A percentile compares a stretch with the other conserved stretches of the same genome.
These are phyloP conservation scores for Palaemon carinicauda DNA, from an alignment of 1,140 invertebrate genomes.

Conservation along the genomic window DNA sequence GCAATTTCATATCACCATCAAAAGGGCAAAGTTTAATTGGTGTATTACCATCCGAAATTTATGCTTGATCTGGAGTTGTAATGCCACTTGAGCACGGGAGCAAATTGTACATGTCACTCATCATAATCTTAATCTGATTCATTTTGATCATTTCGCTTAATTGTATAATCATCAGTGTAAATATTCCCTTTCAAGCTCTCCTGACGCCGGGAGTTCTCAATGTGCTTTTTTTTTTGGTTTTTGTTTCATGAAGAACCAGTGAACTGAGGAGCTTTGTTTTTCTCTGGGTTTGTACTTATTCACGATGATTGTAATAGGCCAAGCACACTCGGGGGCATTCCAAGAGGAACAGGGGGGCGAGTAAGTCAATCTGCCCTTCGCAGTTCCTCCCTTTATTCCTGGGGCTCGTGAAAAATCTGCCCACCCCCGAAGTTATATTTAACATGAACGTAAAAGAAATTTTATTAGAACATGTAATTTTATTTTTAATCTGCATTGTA, in stretches of 20 bases:
- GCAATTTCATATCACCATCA: conserved; percentile 25
- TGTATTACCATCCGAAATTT: neutral
- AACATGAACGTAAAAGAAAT: neutral
- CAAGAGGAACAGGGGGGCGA: neutral
- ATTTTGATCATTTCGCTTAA: neutral
- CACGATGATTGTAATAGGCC: conserved; percentile 9
- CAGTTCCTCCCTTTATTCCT: too few relatives aligned
- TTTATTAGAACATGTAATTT: neutral
- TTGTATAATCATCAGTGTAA: conserved; percentile 5
- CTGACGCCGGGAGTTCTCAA: conserved; percentile 51
- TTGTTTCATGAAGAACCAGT: conserved; percentile 45
- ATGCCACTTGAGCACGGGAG: neutral
- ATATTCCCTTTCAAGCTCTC: conserved; percentile 31
- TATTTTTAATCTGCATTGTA: too few relatives aligned
- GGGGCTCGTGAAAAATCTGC: too few relatives aligned
- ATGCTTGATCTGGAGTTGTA: neutral
- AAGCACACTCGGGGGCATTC: neutral
- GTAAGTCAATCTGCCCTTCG: neutral
- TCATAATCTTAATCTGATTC: neutral
- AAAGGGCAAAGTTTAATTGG: conserved; percentile 34
- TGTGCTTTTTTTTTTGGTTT: neutral
- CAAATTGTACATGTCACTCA: neutral
- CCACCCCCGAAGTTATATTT: too few relatives aligned
- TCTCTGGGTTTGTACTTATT: conserved; percentile 56
- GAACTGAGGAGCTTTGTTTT: conserved; percentile 55